These are phyloP conservation scores for Amblyornis subalaris DNA, from an alignment of 2,113 vertebrate genomes.

Conservation along the genomic window DNA sequence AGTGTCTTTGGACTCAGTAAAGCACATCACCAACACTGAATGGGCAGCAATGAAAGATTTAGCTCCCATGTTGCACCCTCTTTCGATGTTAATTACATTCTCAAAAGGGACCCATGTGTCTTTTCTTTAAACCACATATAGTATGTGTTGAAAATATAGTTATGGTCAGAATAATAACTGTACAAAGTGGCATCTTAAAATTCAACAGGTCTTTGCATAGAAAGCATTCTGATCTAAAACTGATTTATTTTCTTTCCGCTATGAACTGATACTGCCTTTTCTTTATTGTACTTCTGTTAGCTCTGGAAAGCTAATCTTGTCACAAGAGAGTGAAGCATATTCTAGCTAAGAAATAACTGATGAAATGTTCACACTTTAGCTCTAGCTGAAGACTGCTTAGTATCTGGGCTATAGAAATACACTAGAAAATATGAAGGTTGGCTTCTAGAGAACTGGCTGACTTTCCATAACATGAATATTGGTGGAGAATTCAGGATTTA, in stretches of 20 bases:
- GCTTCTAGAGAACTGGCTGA: background rate
- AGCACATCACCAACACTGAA: background rate
- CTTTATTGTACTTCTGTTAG: background rate
- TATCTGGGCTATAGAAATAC: background rate
- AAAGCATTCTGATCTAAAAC: background rate
- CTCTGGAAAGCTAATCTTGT: background rate
- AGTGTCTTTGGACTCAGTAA: background rate
- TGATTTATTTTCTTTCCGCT: background rate
- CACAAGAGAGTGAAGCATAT: background rate
- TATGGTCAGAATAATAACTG: background rate
- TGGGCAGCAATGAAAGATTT: background rate
- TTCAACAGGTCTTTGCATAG: background rate
- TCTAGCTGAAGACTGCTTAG: background rate
- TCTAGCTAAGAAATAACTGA: background rate
- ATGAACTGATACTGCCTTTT: background rate
- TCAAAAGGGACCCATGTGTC: background rate
- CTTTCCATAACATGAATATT: background rate
- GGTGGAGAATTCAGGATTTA: background rate
- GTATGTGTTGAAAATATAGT: background rate
- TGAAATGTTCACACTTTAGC: background rate
- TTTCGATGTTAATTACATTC: background rate
- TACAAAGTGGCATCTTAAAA: background rate
- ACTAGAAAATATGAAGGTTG: background rate
- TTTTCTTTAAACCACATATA: background rate
- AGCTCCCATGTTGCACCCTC: background rate